Conservation (phyloP, 1,140 invertebrate genomes). For the Sitobion miscanthi region DNA sequence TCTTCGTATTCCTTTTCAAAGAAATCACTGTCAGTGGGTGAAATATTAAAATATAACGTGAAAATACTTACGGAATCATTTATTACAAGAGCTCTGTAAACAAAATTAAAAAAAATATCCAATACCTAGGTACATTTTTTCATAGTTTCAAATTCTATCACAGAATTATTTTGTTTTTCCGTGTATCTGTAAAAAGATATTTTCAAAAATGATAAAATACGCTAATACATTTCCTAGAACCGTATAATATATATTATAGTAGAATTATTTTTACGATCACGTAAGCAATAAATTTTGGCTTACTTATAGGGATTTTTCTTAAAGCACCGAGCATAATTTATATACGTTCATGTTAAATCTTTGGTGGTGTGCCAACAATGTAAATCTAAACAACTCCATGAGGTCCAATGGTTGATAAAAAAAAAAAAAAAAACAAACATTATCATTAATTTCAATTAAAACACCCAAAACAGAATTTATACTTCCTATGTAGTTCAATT, state of each 20-base stretch:
- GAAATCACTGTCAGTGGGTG: neutral
- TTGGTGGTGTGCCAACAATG: neutral
- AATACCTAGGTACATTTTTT: neutral
- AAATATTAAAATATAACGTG: neutral
- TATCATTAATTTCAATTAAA: constrained; percentile 30
- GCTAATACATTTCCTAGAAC: neutral
- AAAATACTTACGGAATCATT: neutral
- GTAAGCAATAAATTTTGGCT: constrained; percentile 29
- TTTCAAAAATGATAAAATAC: neutral
- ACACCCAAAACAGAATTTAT: neutral
- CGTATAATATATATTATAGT: neutral
- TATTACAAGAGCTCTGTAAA: neutral
- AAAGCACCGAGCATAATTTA: constrained; percentile 27
- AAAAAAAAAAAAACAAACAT: neutral
- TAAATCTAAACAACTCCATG: constrained; percentile 19
- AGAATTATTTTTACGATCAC: constrained; percentile 32
- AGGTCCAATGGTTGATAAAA: neutral
- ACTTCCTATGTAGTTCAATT: neutral
- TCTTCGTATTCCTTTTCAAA: neutral
- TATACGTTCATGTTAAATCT: constrained; percentile 16
- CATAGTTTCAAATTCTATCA: neutral
- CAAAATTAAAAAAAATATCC: neutral
- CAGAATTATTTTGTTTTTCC: neutral
- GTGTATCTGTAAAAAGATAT: neutral
- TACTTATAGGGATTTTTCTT: constrained; percentile 25